A percentile compares a stretch with the other conserved stretches of the same genome.
Evolutionary conservation across 2,113 vertebrate genomes (phyloP).

Genomic region (Bostrychus sinensis): DNA sequence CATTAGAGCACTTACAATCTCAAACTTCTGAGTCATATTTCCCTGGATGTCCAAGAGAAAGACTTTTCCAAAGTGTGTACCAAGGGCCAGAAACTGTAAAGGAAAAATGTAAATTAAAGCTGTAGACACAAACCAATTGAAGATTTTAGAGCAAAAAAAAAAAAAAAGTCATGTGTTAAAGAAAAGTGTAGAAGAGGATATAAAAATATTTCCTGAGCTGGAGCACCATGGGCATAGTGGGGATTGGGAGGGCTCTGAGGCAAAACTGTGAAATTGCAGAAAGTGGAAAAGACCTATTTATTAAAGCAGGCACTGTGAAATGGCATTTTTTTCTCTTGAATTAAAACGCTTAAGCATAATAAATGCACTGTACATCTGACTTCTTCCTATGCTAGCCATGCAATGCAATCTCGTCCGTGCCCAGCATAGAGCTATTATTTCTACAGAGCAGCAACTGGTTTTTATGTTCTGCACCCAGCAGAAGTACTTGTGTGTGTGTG

Average conservation of each 20-base stretch:
- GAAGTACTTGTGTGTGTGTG: conserved; percentile 16
- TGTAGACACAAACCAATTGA: conserved; percentile 47
- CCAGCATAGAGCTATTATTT: conserved; percentile 63
- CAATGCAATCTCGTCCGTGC: conserved; percentile 53
- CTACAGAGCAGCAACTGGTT: conserved; percentile 69
- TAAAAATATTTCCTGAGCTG: conserved; percentile 71
- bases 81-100: conserved; percentile 93
- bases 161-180: conserved; percentile 67
- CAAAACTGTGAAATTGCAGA: conserved; percentile 84
- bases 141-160: conserved; percentile 37
- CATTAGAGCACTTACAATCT: conserved; percentile 88
- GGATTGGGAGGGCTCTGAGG: conserved; percentile 77
- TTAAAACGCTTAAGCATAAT: conserved; percentile 86
- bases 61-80: conserved; percentile 97
- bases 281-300: conserved; percentile 83
- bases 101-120: conserved; percentile 61
- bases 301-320: conserved; percentile 87
- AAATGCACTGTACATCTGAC: conserved; percentile 78
- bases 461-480: conserved; percentile 54
- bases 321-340: conserved; percentile 78
- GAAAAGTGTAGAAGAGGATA: conserved; percentile 83
- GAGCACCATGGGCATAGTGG: conserved; percentile 59
- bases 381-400: conserved; percentile 63
- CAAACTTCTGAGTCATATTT: conserved; percentile 96
- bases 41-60: conserved; percentile 96